These are phyloP conservation scores for Aurelia aurita complex sp. Pacific DNA, from an alignment of 30 jellyfish, hydroid and myxozoan species.

Conservation along the genomic window DNA sequence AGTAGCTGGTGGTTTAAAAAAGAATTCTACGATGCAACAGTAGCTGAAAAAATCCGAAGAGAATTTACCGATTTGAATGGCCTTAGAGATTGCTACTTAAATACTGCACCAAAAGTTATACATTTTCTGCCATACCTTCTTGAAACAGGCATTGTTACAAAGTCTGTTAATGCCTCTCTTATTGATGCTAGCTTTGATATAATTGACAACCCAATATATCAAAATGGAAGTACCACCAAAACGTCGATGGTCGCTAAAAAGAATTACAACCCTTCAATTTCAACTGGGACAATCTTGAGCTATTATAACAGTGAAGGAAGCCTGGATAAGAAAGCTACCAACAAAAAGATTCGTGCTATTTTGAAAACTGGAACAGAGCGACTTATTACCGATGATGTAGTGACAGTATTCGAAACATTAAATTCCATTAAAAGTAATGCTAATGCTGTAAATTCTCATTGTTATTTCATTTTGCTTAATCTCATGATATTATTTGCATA, in stretches of 20 bases:
- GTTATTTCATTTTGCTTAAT: background rate
- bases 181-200: constrained; percentile 72
- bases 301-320: constrained; percentile 10
- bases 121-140: constrained; percentile 63
- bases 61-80: constrained; percentile 75
- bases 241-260: constrained; percentile 12
- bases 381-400: constrained; percentile 65
- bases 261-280: constrained; percentile 22
- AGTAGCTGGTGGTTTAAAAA: constrained; percentile 84
- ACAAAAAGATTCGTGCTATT: background rate
- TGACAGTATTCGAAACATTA: background rate
- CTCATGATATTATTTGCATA: background rate
- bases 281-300: constrained; percentile 36
- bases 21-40: constrained; percentile 35
- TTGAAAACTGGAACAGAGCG: constrained; percentile 44
- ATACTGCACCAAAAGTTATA: constrained; percentile 64
- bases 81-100: constrained; percentile 63
- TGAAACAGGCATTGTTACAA: constrained; percentile 78
- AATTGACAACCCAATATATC: constrained; percentile 28
- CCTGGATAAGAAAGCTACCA: constrained; percentile 6
- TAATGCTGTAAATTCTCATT: background rate
- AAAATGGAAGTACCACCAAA: constrained; percentile 10
- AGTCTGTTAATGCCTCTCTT: constrained; percentile 81
- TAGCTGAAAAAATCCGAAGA: constrained; percentile 58
- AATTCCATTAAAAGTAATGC: constrained; percentile 7